Evolutionary conservation across 2,888 invertebrate species (phyloP), one percentile per base, ranked within the genome.

Genomic region (Cyclophora albipunctata): DNA sequence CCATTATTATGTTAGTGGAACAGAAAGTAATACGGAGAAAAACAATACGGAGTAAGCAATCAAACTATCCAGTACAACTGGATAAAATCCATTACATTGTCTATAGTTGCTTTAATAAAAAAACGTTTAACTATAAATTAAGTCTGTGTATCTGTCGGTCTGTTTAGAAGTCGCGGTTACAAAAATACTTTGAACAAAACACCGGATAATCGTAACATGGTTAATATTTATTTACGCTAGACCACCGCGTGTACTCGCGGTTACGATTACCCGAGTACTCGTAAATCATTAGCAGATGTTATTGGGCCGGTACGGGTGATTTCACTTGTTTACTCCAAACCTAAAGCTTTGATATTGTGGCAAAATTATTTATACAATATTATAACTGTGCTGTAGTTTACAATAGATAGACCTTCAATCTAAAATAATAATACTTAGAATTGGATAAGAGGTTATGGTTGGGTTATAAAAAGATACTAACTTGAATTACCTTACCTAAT

Each of bases 121-220:
- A 69, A 58, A 54, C 61, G 58, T 67, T 61, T 61, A 62, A 59
- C 65, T 61, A 68, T 71, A 69, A 75, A 75, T 73, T 75, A 73
- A 67, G 64, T 58, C 62, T 68, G 64, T 68, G 68, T 66, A 63
- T 63, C 56, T 62, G 64, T 58, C 62, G 68, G 64, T 68, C 68
- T 66, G 63, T 63, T 57, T 62, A 66, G 58, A 66, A 66, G 63
- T 58, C 69, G 65, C 57, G 64, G 73, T 72, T 70, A 62, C 69
- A 66, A 73, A 79, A 80, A 81, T 75, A 78, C 75, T 77, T 78
- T 78, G 71, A 73, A 69, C 63, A 59, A 78, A 82, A 79, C 74
- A 77, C 71, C 69, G 64, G 72, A 73, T 72, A 74, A 37, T 37
- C 4, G 37, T 2, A 37, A 5, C 5, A 37, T 37, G 51, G 47